phyloP scores from a whole-genome alignment of 1,140 invertebrate species.

The Temnothorax curvispinosus region DNA sequence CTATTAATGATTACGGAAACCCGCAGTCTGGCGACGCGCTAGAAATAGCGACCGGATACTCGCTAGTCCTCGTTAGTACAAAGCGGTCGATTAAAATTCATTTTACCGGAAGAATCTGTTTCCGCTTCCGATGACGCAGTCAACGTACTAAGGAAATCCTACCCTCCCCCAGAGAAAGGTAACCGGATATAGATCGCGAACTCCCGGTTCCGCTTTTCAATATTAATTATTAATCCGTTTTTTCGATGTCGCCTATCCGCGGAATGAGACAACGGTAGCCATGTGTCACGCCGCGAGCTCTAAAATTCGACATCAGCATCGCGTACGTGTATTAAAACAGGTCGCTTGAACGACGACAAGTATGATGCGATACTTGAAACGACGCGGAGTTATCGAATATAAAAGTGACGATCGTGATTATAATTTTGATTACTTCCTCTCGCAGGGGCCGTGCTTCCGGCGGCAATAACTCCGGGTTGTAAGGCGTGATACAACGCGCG shows the following conservation, averaged over 20 bases:
- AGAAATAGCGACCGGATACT: slow-evolving; percentile 64
- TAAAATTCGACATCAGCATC: background rate
- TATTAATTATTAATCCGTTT: slow-evolving; percentile 48
- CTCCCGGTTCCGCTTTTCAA: background rate
- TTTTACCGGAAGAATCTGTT: slow-evolving; percentile 32
- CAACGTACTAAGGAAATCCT: slow-evolving; percentile 15
- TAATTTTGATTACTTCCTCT: slow-evolving; percentile 69
- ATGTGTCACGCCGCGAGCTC: background rate
- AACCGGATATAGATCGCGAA: slow-evolving; percentile 38
- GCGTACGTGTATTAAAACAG: background rate
- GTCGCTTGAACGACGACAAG: background rate
- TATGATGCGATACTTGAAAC: too few relatives aligned
- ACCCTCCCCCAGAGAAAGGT: too few relatives aligned
- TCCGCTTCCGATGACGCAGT: slow-evolving; percentile 45
- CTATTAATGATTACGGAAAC: slow-evolving; percentile 62
- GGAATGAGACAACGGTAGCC: background rate
- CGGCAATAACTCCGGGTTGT: slow-evolving; percentile 88
- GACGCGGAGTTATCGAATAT: too few relatives aligned
- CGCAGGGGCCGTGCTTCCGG: slow-evolving; percentile 88
- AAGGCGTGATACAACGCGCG: slow-evolving; percentile 88
- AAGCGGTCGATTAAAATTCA: slow-evolving; percentile 56
- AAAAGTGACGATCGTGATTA: background rate
- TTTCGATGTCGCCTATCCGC: background rate
- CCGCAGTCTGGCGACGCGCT: slow-evolving; percentile 22
- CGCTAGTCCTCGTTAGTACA: slow-evolving; percentile 41